Evolutionary conservation across 2,113 vertebrate species (phyloP).

Genomic region (Hyla sarda): DNA sequence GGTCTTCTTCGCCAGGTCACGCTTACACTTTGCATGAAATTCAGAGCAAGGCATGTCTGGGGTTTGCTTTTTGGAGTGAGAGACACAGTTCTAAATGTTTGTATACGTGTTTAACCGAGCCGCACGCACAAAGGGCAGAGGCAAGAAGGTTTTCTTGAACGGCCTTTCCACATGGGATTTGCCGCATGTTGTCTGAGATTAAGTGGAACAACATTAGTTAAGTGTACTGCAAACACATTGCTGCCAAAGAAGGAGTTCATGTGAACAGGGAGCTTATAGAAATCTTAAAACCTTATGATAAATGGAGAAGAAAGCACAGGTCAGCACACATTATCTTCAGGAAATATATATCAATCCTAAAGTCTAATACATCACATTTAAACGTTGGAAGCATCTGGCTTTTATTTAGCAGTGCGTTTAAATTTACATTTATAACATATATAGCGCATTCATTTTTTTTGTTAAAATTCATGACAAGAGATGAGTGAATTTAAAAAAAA

Average conservation of each 20-base stretch:
- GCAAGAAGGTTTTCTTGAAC: constrained; percentile 42
- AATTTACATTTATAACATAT: not conserved
- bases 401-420: not conserved
- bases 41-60: constrained; percentile 17
- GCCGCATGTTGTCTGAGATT: constrained; percentile 58
- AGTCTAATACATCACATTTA: constrained; percentile 30
- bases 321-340: constrained; percentile 18
- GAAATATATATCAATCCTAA: constrained; percentile 1
- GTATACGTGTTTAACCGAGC: constrained; percentile 51
- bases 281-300: not conserved
- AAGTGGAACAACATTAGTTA: constrained; percentile 47
- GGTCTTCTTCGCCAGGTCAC: constrained; percentile 48
- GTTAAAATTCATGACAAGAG: constrained; percentile 3
- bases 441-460: not conserved
- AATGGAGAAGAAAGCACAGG: constrained; percentile 1
- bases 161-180: constrained; percentile 48
- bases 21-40: constrained; percentile 43
- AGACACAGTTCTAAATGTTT: constrained; percentile 43
- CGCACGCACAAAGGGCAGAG: constrained; percentile 47
- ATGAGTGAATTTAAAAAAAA: too few species aligned
- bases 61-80: constrained; percentile 17
- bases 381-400: constrained; percentile 12
- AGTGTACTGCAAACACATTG: constrained; percentile 48
- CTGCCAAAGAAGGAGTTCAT: constrained; percentile 17
- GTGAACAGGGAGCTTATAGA: constrained; percentile 19